Conservation (phyloP, 2,797 vertebrate species). For the Taeniopygia guttata region DNA sequence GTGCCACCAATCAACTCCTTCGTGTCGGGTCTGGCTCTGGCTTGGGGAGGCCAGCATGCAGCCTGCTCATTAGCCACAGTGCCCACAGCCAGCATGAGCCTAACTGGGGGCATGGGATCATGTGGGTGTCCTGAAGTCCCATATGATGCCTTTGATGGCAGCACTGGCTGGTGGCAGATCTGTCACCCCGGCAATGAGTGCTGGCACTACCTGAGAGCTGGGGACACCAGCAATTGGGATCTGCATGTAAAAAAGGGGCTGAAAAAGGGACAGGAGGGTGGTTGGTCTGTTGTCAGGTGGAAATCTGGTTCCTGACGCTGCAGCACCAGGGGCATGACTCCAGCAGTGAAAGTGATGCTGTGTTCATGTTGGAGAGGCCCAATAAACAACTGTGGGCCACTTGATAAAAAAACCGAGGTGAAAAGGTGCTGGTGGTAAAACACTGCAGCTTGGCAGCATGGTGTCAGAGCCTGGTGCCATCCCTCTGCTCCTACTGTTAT, state of each 20-base stretch:
- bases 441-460: background rate
- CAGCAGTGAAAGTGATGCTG: background rate
- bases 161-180: background rate
- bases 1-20: background rate
- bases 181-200: fast-evolving
- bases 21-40: background rate
- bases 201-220: background rate
- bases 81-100: background rate
- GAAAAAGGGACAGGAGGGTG: background rate
- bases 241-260: background rate
- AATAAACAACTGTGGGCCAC: background rate
- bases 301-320: background rate
- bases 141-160: fast-evolving
- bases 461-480: background rate
- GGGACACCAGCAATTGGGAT: background rate
- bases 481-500: background rate
- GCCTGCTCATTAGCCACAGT: background rate
- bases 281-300: background rate
- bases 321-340: background rate
- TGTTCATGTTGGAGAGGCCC: background rate
- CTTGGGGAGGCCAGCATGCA: background rate
- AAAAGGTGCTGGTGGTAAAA: background rate
- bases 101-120: background rate
- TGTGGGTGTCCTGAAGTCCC: background rate
- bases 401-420: background rate